A percentile compares a stretch with the other conserved stretches of the same genome.
Evolutionary conservation across 2,797 vertebrate genomes (phyloP).

Genomic region (Diplodus sargus): DNA sequence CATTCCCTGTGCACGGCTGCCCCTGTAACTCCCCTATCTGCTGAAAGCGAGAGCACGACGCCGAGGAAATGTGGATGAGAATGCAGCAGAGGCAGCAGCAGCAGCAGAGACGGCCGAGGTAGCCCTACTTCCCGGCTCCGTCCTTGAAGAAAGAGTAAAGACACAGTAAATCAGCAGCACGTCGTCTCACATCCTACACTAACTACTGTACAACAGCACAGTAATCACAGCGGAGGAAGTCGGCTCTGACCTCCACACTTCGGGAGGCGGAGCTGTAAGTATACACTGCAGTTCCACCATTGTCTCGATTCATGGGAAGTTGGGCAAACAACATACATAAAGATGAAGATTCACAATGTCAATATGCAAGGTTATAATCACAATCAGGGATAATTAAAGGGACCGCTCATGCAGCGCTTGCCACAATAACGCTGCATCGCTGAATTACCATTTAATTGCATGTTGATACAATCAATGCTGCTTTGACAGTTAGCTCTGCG

Average conservation of each 20-base stretch:
- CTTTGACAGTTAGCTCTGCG: conserved; percentile 59
- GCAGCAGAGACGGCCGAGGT: conserved; percentile 4
- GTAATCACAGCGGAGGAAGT: conserved; percentile 52
- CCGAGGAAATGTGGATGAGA: conserved; percentile 30
- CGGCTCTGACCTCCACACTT: conserved; percentile 50
- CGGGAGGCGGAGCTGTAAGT: conserved; percentile 26
- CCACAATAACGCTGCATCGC: conserved; percentile 54
- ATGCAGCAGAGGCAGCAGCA: conserved; percentile 9
- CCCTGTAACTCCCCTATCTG: conserved; percentile 37
- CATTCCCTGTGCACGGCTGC: conserved; percentile 29
- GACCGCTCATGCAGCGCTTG: conserved; percentile 47
- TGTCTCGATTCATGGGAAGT: conserved; percentile 44
- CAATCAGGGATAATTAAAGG: conserved; percentile 78
- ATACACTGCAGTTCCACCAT: conserved; percentile 27
- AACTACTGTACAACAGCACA: conserved; percentile 38
- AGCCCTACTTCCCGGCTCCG: conserved; percentile 26
- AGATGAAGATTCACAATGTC: conserved; percentile 52
- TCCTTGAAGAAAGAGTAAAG: conserved; percentile 63
- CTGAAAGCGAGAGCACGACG: conserved; percentile 11
- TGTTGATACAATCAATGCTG: conserved; percentile 73
- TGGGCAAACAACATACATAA: conserved; percentile 57
- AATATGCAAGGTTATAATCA: conserved; percentile 69
- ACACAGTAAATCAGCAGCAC: conserved; percentile 48
- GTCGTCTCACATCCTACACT: conserved; percentile 32
- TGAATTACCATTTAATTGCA: conserved; percentile 76